phyloP scores from a whole-genome alignment of 2,113 vertebrate genomes.

The Cryptomyrus ogoouensis region DNA sequence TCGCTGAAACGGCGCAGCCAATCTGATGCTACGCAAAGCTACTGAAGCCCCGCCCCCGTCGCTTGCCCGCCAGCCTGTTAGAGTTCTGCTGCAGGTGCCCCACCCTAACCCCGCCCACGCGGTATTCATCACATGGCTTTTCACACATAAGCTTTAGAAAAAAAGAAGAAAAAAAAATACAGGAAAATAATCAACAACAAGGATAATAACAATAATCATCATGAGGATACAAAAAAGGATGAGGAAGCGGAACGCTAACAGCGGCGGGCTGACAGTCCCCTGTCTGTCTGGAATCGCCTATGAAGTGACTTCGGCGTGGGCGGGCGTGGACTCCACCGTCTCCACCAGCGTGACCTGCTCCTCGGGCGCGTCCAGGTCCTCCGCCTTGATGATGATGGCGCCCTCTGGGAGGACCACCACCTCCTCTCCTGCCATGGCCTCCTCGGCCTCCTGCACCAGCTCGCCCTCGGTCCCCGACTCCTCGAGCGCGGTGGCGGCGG shows the following conservation, averaged over 20 bases:
- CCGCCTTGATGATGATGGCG: conserved; percentile 57
- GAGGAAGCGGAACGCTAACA: background rate
- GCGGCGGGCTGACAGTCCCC: background rate
- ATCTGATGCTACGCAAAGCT: background rate
- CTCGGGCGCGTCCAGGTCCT: conserved; percentile 43
- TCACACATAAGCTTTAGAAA: background rate
- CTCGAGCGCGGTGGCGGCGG: conserved; percentile 33
- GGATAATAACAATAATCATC: background rate
- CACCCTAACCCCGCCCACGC: background rate
- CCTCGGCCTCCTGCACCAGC: conserved; percentile 24
- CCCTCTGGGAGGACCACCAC: conserved; percentile 63
- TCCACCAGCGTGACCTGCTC: conserved; percentile 34
- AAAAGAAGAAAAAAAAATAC: background rate
- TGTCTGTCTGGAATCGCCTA: conserved; percentile 30
- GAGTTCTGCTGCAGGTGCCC: background rate
- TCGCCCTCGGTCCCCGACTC: conserved; percentile 44
- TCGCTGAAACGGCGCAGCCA: background rate
- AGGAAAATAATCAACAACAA: conserved; percentile 6
- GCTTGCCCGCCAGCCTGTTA: background rate
- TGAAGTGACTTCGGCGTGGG: conserved; percentile 47
- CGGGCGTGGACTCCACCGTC: conserved; percentile 39
- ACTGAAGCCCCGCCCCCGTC: background rate
- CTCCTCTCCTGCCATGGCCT: conserved; percentile 38
- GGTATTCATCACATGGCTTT: background rate
- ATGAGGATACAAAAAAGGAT: background rate